Evolutionary conservation across 1,140 invertebrate species (phyloP), one percentile per base, ranked within the genome.

Genomic region (Chelonus insularis): DNA sequence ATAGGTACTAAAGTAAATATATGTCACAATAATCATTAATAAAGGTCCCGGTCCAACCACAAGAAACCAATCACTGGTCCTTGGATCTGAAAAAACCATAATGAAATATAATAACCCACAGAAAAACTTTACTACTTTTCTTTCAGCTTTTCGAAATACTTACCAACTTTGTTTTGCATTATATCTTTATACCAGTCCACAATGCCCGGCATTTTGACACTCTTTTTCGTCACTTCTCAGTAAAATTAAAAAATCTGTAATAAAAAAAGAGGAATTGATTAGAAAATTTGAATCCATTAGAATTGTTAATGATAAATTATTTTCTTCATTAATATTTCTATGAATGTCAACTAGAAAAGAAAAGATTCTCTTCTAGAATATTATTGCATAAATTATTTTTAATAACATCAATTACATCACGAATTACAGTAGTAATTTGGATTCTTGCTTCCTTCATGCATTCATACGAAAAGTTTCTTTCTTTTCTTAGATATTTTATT

Each of bases 1-100:
- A 12, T 84, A 88, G 0, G 86, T 84, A 65, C 86, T 87, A 75
- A 94, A 92, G 78, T 91, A 93, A 25, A 94, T 70, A 68, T 94
- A 94, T 0, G 86, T 84, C 0, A 86, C 85, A 16, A 93, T 75
- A 25, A 94, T 86, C 0, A 86, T 86, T 1, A 93, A 68, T 0
- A 94, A 82, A 0, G 93, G 91, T 11, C 87, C 87, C n/a, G 91
- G 93, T 4, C 89, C 87, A 18, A 88, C 86, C 75, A 93, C 88
- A 8, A 97, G 79, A 68, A 92, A 88, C 94, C 94, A 97, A 68
- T 91, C 87, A 60, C 85, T 85, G 11, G 94, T 94, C 60, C 93
- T 84, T 9, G 88, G 88, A 86, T 96, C 93, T 93, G 82, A 85
- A 86, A 71, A 62, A 55, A 34, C 5, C n/a, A n/a, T n/a, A n/a